Evolutionary conservation across 64 coral and sea anemone genomes (phyloP).

Genomic region (Acropora yongei): DNA sequence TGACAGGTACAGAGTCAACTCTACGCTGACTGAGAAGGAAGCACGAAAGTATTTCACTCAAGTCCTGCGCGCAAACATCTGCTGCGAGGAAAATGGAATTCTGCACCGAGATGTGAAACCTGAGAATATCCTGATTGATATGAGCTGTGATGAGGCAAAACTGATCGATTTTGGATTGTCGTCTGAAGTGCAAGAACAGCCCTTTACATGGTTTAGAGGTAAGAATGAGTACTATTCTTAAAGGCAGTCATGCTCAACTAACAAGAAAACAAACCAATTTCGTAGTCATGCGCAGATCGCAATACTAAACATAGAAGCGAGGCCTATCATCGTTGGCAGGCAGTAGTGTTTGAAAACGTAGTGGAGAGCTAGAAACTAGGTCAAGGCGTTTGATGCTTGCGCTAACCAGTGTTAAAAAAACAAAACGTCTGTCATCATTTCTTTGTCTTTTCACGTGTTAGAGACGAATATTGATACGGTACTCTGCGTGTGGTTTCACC

Average conservation of each 20-base stretch:
- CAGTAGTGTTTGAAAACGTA: no score
- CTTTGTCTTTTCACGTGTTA: not conserved
- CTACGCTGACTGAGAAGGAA: not conserved
- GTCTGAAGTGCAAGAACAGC: slow-evolving; percentile 1
- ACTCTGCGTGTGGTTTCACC: not conserved
- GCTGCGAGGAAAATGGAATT: slow-evolving; percentile 2
- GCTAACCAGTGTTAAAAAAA: no score
- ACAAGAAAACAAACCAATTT: no score
- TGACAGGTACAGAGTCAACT: not conserved
- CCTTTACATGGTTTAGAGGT: slow-evolving; percentile 21
- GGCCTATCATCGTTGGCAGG: no score
- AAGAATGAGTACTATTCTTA: not conserved
- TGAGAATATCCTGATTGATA: slow-evolving; percentile 20
- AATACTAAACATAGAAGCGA: no score
- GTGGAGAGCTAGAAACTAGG: no score
- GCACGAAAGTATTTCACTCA: slow-evolving; percentile 1
- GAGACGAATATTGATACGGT: no score
- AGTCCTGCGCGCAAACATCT: slow-evolving; percentile 5
- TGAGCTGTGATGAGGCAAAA: not conserved
- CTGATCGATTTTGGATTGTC: slow-evolving; percentile 22
- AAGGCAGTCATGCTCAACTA: not conserved
- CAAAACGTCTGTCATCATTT: no score
- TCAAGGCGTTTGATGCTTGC: no score
- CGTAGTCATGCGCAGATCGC: no score
- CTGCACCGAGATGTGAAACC: slow-evolving; percentile 18